These are phyloP conservation scores for Meliscaeva auricollis DNA, from an alignment of 2,888 invertebrate species.

Conservation along the genomic window DNA sequence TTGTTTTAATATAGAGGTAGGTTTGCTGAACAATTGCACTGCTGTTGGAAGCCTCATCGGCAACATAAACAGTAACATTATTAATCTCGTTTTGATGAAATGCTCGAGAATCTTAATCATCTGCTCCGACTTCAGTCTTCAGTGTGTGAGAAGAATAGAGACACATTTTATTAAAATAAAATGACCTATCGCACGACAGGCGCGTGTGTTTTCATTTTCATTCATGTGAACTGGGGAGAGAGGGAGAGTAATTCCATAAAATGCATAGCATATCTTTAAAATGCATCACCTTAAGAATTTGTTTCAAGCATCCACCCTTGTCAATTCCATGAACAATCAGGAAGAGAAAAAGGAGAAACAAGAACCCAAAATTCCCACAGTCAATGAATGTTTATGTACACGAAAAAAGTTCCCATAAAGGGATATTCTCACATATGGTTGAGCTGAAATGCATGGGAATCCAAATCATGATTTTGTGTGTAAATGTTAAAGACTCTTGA, in stretches of 20 bases:
- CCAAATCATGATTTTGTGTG: constrained; percentile 20
- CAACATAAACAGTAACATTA: constrained; percentile 33
- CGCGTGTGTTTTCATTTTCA: constrained; percentile 66
- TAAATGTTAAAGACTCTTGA: too few species aligned
- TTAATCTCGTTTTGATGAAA: constrained; percentile 43
- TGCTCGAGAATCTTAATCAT: constrained; percentile 56
- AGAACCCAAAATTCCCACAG: constrained; percentile 64
- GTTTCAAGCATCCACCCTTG: constrained; percentile 13
- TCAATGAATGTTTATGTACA: constrained; percentile 40
- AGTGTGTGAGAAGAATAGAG: neutral
- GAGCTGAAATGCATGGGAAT: constrained; percentile 67
- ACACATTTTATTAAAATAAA: constrained; percentile 11
- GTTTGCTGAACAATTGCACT: neutral
- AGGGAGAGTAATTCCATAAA: constrained; percentile 38
- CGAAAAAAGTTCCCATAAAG: constrained; percentile 66
- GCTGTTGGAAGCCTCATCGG: constrained; percentile 23
- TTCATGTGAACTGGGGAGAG: constrained; percentile 7
- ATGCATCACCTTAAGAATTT: constrained; percentile 29
- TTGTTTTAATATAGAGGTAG: neutral
- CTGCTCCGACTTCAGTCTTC: constrained; percentile 4
- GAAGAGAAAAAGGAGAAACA: constrained; percentile 33
- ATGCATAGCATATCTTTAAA: constrained; percentile 17
- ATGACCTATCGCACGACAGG: constrained; percentile 58
- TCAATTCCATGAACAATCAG: constrained; percentile 28
- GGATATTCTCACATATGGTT: constrained; percentile 65